These are phyloP conservation scores for Calidris pugnax DNA, from an alignment of 2,113 vertebrate genomes.

Conservation along the genomic window DNA sequence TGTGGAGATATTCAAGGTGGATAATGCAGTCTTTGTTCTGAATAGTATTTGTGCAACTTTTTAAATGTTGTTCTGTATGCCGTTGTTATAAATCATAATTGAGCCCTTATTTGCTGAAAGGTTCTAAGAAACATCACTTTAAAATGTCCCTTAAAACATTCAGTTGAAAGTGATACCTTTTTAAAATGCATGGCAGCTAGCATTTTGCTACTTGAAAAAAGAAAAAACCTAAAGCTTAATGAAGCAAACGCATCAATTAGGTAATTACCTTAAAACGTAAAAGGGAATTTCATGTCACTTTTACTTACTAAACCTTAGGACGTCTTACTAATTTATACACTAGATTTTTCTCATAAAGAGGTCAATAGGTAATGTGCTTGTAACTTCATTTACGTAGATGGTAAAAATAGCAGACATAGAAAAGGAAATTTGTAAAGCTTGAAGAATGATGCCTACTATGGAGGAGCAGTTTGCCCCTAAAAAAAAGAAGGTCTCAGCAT, in stretches of 20 bases:
- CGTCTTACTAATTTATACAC: conserved; percentile 4
- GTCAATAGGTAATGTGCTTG: neutral
- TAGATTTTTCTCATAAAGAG: conserved; percentile 7
- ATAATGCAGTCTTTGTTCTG: neutral
- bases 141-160: neutral
- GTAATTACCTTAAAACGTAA: conserved; percentile 52
- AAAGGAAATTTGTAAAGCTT: neutral
- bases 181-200: neutral
- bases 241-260: conserved; percentile 39
- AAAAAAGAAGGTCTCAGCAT: neutral
- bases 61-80: neutral
- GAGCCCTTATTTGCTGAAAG: neutral
- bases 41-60: neutral
- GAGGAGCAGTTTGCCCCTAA: neutral
- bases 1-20: neutral
- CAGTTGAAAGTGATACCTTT: neutral
- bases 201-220: neutral
- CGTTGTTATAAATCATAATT: neutral
- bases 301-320: conserved; percentile 15
- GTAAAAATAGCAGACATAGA: neutral
- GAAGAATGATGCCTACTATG: neutral
- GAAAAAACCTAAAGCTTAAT: conserved; percentile 6
- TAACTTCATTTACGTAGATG: neutral
- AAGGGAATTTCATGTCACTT: conserved; percentile 34
- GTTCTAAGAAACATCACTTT: neutral